Percentiles rank a stretch among this genome's conserved stretches.
These are phyloP conservation scores for Cheilosia vernalis DNA, from an alignment of 2,888 invertebrate genomes.

Conservation along the genomic window DNA sequence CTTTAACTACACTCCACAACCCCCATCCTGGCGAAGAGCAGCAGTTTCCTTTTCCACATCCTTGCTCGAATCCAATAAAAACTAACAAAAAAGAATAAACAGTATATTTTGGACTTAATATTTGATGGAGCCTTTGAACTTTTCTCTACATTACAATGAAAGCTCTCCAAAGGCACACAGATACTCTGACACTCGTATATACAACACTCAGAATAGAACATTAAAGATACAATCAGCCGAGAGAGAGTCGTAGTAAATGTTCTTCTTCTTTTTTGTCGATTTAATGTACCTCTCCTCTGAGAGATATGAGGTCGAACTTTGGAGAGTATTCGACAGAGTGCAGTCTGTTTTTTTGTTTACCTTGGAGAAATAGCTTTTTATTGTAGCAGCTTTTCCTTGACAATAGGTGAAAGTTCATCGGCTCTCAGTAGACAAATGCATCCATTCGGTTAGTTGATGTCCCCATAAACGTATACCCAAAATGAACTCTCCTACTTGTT, in stretches of 20 bases:
- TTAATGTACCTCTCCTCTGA: constrained; percentile 17
- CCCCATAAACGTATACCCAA: neutral
- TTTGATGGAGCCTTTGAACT: constrained; percentile 68
- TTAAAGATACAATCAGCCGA: constrained; percentile 57
- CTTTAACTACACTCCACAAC: constrained; percentile 18
- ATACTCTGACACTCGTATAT: constrained; percentile 18
- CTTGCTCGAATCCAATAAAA: constrained; percentile 37
- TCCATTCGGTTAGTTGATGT: constrained; percentile 4
- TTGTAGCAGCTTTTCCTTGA: constrained; percentile 31
- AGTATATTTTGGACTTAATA: constrained; percentile 55
- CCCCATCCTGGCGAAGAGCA: neutral
- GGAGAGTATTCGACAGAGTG: constrained; percentile 20
- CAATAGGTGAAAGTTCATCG: constrained; percentile 40
- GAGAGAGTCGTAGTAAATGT: constrained; percentile 51
- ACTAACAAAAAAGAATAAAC: neutral
- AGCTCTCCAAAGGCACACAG: constrained; percentile 57
- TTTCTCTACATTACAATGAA: constrained; percentile 65
- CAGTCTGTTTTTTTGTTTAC: neutral
- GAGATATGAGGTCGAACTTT: constrained; percentile 23
- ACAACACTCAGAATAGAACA: constrained; percentile 7
- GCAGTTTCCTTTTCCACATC: neutral
- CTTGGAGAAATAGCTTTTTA: constrained; percentile 41
- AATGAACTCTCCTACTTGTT: constrained; percentile 19
- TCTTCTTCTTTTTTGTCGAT: constrained; percentile 9
- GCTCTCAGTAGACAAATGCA: constrained; percentile 12